Conservation (phyloP, 2,113 vertebrate species). For the Martes martes region DNA sequence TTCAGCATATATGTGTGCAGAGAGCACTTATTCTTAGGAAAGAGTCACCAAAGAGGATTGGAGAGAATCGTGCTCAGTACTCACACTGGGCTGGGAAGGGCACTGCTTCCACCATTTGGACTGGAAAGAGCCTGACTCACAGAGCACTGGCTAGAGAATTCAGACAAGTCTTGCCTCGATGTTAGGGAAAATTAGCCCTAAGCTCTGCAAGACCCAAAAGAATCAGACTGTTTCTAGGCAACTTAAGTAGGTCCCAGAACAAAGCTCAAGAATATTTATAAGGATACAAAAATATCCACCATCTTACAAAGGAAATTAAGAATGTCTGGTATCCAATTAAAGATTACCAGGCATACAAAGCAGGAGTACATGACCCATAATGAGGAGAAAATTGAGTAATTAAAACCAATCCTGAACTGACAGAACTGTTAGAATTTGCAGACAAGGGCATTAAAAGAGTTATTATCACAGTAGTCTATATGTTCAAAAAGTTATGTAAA, state of each 20-base stretch:
- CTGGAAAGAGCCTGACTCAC: background rate
- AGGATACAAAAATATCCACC: background rate
- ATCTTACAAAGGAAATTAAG: background rate
- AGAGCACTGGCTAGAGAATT: background rate
- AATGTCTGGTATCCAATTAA: background rate
- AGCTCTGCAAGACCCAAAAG: background rate
- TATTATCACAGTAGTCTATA: background rate
- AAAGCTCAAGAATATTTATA: background rate
- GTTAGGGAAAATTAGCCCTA: background rate
- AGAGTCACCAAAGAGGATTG: background rate
- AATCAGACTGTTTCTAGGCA: background rate
- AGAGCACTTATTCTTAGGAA: background rate
- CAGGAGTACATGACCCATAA: background rate
- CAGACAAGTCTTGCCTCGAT: background rate
- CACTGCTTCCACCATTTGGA: accelerated
- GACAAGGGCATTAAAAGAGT: background rate
- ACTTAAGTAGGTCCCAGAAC: background rate
- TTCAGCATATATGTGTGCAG: background rate
- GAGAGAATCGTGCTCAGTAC: no score
- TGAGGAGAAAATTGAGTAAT: background rate
- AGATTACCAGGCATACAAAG: background rate
- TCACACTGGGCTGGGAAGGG: background rate
- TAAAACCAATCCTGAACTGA: background rate
- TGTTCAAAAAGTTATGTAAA: background rate
- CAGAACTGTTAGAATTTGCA: background rate